A percentile compares a stretch with the other conserved stretches of the same genome.
Evolutionary conservation across 2,113 vertebrate genomes (phyloP).

Genomic region (Ascaphus truei): DNA sequence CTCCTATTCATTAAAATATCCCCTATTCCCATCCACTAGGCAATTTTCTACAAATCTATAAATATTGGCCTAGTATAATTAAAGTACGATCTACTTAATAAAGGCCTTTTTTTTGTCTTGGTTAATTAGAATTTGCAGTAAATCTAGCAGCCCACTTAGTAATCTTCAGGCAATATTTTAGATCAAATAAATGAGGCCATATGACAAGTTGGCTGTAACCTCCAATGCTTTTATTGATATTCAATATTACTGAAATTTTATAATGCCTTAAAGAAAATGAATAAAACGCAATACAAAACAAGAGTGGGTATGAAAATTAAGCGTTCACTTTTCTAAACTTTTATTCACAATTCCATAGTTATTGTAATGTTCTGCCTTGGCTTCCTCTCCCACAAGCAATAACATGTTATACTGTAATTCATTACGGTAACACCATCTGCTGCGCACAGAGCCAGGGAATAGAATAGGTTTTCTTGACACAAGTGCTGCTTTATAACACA

Average conservation of each 20-base stretch:
- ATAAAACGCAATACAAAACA: not conserved
- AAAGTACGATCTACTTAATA: constrained; percentile 48
- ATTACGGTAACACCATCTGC: not conserved
- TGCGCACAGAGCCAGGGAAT: not conserved
- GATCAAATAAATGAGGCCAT: constrained; percentile 8
- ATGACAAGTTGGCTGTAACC: not conserved
- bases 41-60: not conserved
- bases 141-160: constrained; percentile 36
- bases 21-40: not conserved
- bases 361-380: not conserved
- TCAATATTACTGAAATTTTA: not conserved
- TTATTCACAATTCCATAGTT: not conserved
- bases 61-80: constrained; percentile 28
- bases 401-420: not conserved
- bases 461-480: not conserved
- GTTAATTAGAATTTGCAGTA: constrained; percentile 42
- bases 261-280: not conserved
- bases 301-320: not conserved
- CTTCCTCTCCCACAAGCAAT: not conserved
- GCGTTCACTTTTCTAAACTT: not conserved
- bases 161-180: constrained; percentile 29
- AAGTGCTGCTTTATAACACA: not conserved
- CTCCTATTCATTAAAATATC: too few relatives aligned
- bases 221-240: constrained; percentile 6
- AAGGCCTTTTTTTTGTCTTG: constrained; percentile 39